A percentile compares a stretch with the other conserved stretches of the same genome.
phyloP scores from a whole-genome alignment of 2,888 invertebrate species.

The Lycia hirtaria region DNA sequence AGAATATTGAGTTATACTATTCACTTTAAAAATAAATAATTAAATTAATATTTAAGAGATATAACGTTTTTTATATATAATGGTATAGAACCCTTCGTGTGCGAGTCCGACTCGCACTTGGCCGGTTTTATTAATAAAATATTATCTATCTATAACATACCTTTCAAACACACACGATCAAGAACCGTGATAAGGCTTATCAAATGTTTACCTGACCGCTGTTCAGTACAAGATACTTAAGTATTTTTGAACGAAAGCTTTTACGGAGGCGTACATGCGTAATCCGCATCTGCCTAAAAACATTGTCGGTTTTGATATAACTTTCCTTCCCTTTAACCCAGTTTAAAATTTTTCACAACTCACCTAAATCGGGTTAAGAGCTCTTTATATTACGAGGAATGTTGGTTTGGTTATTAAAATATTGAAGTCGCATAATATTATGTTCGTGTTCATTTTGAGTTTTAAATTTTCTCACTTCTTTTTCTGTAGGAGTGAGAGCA shows the following conservation, averaged over 20 bases:
- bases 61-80: too few relatives aligned
- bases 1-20: too few relatives aligned
- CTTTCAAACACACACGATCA: too few relatives aligned
- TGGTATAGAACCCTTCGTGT: too few relatives aligned
- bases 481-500: background rate
- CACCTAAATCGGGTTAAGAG: conserved; percentile 18
- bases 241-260: conserved; percentile 12
- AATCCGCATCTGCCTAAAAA: conserved; percentile 5
- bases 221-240: background rate
- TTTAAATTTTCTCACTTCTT: background rate
- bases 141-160: too few relatives aligned
- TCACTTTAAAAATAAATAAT: too few relatives aligned
- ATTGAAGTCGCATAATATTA: conserved; percentile 4
- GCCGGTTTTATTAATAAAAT: too few relatives aligned
- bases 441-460: background rate
- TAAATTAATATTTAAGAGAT: too few relatives aligned
- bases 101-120: too few relatives aligned
- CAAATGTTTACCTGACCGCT: background rate
- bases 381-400: conserved; percentile 16
- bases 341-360: conserved; percentile 16
- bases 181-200: too few relatives aligned
- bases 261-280: conserved; percentile 14
- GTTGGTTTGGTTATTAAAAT: conserved; percentile 18
- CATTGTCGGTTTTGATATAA: conserved; percentile 17
- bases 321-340: conserved; percentile 16